Conservation (phyloP, 1,140 invertebrate species). For the Harpegnathos saltator region DNA sequence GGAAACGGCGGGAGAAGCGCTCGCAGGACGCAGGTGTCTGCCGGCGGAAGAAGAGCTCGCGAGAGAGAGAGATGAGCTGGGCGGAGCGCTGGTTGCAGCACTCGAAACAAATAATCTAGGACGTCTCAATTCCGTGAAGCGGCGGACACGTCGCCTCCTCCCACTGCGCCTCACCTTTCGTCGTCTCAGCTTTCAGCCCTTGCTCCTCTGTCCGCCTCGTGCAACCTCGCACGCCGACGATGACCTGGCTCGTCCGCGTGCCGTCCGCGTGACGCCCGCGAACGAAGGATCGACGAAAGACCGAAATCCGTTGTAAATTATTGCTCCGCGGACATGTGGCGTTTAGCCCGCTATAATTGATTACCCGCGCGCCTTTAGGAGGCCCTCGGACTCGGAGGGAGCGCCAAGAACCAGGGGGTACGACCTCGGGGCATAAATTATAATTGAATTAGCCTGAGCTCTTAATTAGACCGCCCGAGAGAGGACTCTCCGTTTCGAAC, state of each 20-base stretch:
- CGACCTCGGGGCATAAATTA: conserved; percentile 77
- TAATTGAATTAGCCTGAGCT: conserved; percentile 81
- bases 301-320: conserved; percentile 80
- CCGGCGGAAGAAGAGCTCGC: conserved; percentile 54
- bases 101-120: conserved; percentile 82
- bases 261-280: conserved; percentile 15
- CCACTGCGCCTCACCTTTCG: conserved; percentile 31
- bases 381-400: conserved; percentile 16
- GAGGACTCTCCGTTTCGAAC: conserved; percentile 45
- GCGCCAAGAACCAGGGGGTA: conserved; percentile 22
- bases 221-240: conserved; percentile 45
- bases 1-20: conserved; percentile 24
- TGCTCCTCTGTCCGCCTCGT: not conserved
- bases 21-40: conserved; percentile 48
- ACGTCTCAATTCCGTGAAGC: conserved; percentile 79
- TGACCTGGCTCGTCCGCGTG: not conserved
- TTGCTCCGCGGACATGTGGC: conserved; percentile 73
- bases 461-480: conserved; percentile 74
- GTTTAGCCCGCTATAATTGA: conserved; percentile 79
- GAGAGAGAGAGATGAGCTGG: conserved; percentile 75
- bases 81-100: conserved; percentile 75
- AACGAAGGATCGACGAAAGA: conserved; percentile 61
- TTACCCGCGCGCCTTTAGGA: conserved; percentile 71
- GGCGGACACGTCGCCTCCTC: conserved; percentile 64
- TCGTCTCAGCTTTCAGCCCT: conserved; percentile 49